phyloP scores from a whole-genome alignment of 2,797 vertebrate genomes.

The Hozukius guyotensis region DNA sequence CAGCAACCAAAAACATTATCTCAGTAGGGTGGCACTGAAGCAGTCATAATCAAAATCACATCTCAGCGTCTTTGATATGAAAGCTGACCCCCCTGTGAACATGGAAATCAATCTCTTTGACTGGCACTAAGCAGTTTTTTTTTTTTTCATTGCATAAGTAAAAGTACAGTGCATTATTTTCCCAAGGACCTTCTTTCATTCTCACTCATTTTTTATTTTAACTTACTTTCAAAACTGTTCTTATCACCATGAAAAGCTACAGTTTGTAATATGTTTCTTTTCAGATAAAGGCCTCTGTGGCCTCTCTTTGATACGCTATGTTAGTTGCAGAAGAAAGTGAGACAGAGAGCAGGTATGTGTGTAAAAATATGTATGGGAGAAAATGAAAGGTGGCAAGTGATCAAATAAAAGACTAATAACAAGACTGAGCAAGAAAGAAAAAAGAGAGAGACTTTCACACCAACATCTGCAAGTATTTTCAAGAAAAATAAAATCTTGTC shows the following conservation, averaged over 20 bases:
- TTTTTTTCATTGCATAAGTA: conserved; percentile 53
- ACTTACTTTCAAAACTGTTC: conserved; percentile 28
- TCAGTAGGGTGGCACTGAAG: conserved; percentile 78
- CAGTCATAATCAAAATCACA: conserved; percentile 84
- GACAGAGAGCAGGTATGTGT: neutral
- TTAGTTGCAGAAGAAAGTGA: neutral
- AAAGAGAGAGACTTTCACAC: neutral
- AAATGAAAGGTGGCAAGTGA: conserved; percentile 3
- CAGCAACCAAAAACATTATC: conserved; percentile 77
- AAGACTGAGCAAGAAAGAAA: neutral
- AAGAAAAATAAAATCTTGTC: neutral
- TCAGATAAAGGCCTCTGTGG: neutral
- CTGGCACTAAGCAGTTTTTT: conserved; percentile 70
- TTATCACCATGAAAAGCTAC: conserved; percentile 10
- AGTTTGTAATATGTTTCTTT: conserved; percentile 15
- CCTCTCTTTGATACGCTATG: neutral
- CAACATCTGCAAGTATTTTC: neutral
- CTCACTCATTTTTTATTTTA: conserved; percentile 36
- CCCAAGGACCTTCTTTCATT: conserved; percentile 37
- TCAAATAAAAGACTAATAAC: conserved; percentile 9
- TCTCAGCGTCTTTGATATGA: conserved; percentile 81
- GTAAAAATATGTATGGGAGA: conserved; percentile 4
- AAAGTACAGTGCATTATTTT: conserved; percentile 70
- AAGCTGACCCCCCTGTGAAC: conserved; percentile 81
- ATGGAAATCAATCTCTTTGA: conserved; percentile 85